A percentile compares a stretch with the other conserved stretches of the same genome.
Conservation (phyloP, 2,113 vertebrate genomes). For the Azemiops feae region DNA sequence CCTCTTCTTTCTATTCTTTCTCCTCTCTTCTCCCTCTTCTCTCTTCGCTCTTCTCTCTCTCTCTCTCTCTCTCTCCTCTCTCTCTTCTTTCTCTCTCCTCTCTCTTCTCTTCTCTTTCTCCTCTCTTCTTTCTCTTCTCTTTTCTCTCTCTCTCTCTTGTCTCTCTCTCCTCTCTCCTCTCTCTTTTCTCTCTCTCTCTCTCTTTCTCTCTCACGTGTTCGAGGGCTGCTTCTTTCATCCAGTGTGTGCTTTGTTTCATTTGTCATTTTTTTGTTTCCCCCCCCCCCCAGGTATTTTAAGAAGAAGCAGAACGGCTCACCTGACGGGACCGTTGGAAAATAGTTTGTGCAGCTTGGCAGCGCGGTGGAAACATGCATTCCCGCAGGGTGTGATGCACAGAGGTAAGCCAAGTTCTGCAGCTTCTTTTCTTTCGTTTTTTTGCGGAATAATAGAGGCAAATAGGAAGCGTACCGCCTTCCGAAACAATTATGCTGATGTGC, state of each 20-base stretch:
- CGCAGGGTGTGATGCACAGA: conserved; percentile 88
- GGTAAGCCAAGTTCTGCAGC: conserved; percentile 77
- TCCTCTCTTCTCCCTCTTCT: too few relatives aligned
- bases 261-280: neutral
- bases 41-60: neutral
- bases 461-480: conserved; percentile 68
- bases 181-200: too few relatives aligned
- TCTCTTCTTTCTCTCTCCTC: rapidly evolving
- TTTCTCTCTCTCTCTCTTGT: too few relatives aligned
- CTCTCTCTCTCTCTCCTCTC: too few relatives aligned
- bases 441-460: conserved; percentile 70
- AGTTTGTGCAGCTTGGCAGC: conserved; percentile 87
- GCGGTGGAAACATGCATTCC: conserved; percentile 88
- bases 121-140: rapidly evolving
- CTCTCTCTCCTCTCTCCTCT: too few relatives aligned
- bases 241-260: conserved; percentile 47
- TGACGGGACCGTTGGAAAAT: conserved; percentile 87
- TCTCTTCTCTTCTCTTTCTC: too few relatives aligned
- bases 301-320: conserved; percentile 88
- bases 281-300: conserved; percentile 80
- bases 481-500: conserved; percentile 68
- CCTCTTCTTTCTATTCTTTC: rapidly evolving
- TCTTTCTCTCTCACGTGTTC: rapidly evolving
- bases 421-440: conserved; percentile 59
- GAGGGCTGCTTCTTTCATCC: conserved; percentile 55